phyloP scores from a whole-genome alignment of 2,797 vertebrate species.

The Brotula barbata region DNA sequence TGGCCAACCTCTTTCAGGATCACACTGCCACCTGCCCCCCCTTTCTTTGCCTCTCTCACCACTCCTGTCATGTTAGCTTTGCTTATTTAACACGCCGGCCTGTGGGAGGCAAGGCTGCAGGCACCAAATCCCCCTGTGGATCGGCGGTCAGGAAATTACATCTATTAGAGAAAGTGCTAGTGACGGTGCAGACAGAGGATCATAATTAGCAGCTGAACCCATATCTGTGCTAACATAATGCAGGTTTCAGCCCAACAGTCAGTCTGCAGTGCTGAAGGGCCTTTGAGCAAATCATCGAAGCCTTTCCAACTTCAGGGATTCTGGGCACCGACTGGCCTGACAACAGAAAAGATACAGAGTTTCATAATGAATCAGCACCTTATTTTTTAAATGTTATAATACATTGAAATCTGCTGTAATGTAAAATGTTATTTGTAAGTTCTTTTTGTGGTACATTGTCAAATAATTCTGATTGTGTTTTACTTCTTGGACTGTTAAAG shows the following conservation, averaged over 20 bases:
- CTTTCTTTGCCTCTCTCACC: conserved; percentile 23
- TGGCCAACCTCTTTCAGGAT: conserved; percentile 18
- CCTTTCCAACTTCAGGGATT: not conserved
- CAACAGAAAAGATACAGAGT: not conserved
- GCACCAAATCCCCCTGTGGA: conserved; percentile 30
- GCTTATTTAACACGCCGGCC: conserved; percentile 45
- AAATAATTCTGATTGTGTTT: too few species aligned
- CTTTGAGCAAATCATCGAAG: not conserved
- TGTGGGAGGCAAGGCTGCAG: conserved; percentile 24
- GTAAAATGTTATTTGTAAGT: too few species aligned
- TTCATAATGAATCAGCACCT: too few species aligned
- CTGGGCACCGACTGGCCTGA: conserved; percentile 1
- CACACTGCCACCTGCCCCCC: not conserved
- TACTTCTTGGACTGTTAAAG: too few species aligned
- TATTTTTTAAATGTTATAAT: too few species aligned
- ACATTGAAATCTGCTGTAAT: too few species aligned
- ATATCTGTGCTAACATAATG: conserved; percentile 19
- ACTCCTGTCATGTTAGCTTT: conserved; percentile 26
- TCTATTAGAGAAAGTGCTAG: conserved; percentile 68
- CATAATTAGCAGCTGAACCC: conserved; percentile 16
- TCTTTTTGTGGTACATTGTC: too few species aligned
- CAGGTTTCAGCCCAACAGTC: not conserved
- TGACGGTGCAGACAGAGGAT: conserved; percentile 47
- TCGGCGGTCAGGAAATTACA: conserved; percentile 59
- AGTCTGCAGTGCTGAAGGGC: too few species aligned